phyloP scores from a whole-genome alignment of 2,888 invertebrate species.

The Cyclophora albipunctata region DNA sequence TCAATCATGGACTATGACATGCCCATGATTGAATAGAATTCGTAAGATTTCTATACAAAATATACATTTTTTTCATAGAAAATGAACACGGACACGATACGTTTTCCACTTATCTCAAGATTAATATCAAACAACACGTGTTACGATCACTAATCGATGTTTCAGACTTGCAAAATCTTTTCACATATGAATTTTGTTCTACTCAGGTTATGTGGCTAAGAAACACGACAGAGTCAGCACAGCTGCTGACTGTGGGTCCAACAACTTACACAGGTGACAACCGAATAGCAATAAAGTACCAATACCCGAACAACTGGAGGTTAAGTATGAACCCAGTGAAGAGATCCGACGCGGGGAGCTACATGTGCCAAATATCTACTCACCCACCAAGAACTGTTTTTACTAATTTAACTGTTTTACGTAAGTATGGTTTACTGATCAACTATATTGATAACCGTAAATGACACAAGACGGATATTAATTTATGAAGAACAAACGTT shows the following conservation, averaged over 20 bases:
- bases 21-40: too few species aligned
- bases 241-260: slow-evolving; percentile 79
- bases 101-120: too few species aligned
- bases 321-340: slow-evolving; percentile 82
- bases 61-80: too few species aligned
- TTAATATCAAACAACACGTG: too few species aligned
- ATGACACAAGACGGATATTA: too few species aligned
- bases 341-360: slow-evolving; percentile 81
- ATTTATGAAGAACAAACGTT: too few species aligned
- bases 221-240: slow-evolving; percentile 77
- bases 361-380: slow-evolving; percentile 88
- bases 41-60: too few species aligned
- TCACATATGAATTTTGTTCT: slow-evolving; percentile 2
- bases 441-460: background rate
- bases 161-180: background rate
- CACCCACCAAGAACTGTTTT: slow-evolving; percentile 85
- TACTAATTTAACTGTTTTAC: slow-evolving; percentile 83
- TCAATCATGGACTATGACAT: too few species aligned
- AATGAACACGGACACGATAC: too few species aligned
- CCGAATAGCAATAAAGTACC: slow-evolving; percentile 78
- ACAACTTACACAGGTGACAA: slow-evolving; percentile 79
- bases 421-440: slow-evolving; percentile 63
- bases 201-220: slow-evolving; percentile 81
- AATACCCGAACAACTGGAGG: slow-evolving; percentile 83
- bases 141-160: too few species aligned